Evolutionary conservation across 2,888 invertebrate genomes (phyloP), one percentile per base, ranked within the genome.

Genomic region (Petrolisthes manimaculis): DNA sequence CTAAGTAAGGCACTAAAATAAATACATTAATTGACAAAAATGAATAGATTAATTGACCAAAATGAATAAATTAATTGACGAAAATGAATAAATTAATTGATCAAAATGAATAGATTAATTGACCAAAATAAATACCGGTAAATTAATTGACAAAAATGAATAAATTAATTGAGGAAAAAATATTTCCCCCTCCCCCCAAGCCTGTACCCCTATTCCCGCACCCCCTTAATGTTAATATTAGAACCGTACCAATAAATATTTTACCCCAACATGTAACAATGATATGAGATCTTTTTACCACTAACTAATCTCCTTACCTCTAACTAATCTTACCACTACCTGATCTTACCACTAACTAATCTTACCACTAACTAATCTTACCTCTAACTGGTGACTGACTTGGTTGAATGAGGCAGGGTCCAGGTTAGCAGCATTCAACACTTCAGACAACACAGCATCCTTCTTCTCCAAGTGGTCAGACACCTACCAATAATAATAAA

Each of bases 301-400:
- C n/a, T n/a, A n/a, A n/a, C n/a, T n/a, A n/a, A n/a, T n/a, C n/a
- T n/a, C n/a, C 84, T 61, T 91, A 95, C 95, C 92, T 95, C 95
- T 18, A 96, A 93, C 92, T 95, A n/a, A n/a, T n/a, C n/a, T n/a
- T n/a, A n/a, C n/a, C n/a, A n/a, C n/a, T n/a, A n/a, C n/a, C n/a
- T n/a, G n/a, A n/a, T n/a, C n/a, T n/a, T n/a, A n/a, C n/a, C n/a
- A n/a, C n/a, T n/a, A n/a, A n/a, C n/a, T n/a, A n/a, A n/a, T n/a
- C n/a, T n/a, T n/a, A n/a, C n/a, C 24, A 71, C n/a, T 71, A n/a
- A 71, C 9, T 61, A 67, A 61, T 51, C 84, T 61, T 91, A 95
- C 95, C 92, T 95, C 95, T 18, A 96, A 93, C 92, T 95, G 94
- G 51, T 93, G 93, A 87, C 95, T 95, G 86, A 94, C 93, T 21